Base-by-base conservation (phyloP, 2,888 invertebrate genomes). In the Meliscaeva auricollis region DNA sequence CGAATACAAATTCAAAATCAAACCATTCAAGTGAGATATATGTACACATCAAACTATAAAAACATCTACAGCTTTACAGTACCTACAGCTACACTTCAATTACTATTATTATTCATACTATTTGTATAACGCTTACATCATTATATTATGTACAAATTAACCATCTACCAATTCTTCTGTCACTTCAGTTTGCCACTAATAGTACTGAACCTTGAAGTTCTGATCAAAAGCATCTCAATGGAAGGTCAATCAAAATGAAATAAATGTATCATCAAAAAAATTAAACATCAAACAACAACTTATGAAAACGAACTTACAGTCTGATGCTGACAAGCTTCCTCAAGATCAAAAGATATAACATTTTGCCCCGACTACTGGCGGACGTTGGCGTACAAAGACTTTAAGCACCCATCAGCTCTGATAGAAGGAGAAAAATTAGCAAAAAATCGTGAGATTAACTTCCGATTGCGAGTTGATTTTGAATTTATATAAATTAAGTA, bases 381-480 rank as follows among this genome's bases (percentile, higher is more conserved):
- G 38, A 22, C n/a, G 52, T 20, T 52, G 46, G 64, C n/a, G 26
- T 13, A 35, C 15, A 32, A 3, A 41, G 11, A 9, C 11, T 50
- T 11, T 11, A 62, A 52, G 41, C 48, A 41, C 17, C 41, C 38
- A 58, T 30, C 58, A 8, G 20, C 20, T 62, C 11, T 62, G 26
- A 44, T 15, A 26, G 3, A 32, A 20, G 32, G 48, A 41, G 15
- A 66, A 41, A 72, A 79, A 77, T 58, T 72, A 48, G 60, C 48
- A 74, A 58, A 69, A 41, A 80, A 44, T 75, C 80, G 64, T 81
- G 75, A 81, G 75, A 75, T 69, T 70, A 64, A 81, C 80, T 81
- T 81, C 80, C 80, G 80, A 75, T 81, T 38, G 30, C 9, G 30
- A 75, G 75, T 75, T 56, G 64, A 70, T 56, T 48, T 74, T 52